phyloP scores from a whole-genome alignment of 2,113 vertebrate species.

The Tyto alba region DNA sequence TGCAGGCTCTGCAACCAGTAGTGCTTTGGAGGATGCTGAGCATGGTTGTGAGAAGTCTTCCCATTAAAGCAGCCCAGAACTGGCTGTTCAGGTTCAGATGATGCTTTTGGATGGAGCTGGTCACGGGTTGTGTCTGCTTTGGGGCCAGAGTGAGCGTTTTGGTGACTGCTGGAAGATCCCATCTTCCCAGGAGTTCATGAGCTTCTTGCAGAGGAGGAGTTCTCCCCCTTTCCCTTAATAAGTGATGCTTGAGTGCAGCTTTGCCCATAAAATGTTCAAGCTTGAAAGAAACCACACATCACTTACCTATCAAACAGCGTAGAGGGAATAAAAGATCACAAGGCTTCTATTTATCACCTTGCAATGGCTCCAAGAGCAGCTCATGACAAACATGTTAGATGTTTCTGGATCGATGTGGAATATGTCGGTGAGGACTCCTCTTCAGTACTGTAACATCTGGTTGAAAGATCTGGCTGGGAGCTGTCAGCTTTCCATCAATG shows the following conservation, averaged over 20 bases:
- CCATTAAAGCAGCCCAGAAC: neutral
- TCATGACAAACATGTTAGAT: neutral
- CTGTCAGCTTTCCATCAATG: accelerated
- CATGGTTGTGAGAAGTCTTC: accelerated
- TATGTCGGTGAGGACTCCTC: accelerated
- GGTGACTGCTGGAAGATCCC: neutral
- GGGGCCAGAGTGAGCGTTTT: neutral
- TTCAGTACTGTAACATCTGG: neutral
- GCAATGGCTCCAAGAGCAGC: neutral
- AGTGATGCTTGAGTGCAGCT: neutral
- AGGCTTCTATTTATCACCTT: neutral
- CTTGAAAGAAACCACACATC: accelerated
- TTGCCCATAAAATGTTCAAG: neutral
- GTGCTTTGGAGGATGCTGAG: neutral
- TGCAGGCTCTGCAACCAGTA: neutral
- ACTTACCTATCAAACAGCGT: no score
- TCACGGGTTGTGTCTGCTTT: accelerated
- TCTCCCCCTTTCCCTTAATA: neutral
- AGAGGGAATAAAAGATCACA: neutral
- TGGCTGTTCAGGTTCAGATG: accelerated
- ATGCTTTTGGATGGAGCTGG: neutral
- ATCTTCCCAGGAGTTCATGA: neutral
- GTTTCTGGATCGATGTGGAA: accelerated
- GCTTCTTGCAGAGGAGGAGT: neutral
- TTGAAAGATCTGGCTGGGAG: neutral